phyloP scores from a whole-genome alignment of 2,113 vertebrate species.

The Megaceryle torquata region DNA sequence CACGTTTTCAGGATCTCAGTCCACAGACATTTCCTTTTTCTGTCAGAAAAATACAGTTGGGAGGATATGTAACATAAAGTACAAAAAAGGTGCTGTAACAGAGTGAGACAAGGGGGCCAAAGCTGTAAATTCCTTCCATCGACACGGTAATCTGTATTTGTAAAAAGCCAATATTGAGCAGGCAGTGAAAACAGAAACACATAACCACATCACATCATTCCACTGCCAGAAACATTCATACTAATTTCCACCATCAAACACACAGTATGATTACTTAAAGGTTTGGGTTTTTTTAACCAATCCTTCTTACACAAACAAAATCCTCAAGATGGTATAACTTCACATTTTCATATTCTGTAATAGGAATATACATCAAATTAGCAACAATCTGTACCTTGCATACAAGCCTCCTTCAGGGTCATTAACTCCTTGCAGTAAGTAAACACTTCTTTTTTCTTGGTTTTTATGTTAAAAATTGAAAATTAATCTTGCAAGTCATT shows the following conservation, averaged over 20 bases:
- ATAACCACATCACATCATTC: slow-evolving; percentile 47
- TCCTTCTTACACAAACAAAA: slow-evolving; percentile 45
- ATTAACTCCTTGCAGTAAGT: slow-evolving; percentile 47
- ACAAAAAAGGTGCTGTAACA: slow-evolving; percentile 41
- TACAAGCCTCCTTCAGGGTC: slow-evolving; percentile 17
- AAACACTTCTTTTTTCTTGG: slow-evolving; percentile 46
- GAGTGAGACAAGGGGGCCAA: slow-evolving; percentile 15
- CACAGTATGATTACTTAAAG: slow-evolving; percentile 38
- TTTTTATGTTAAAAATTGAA: slow-evolving; percentile 66
- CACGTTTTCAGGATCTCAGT: slow-evolving; percentile 12
- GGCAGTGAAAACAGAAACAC: slow-evolving; percentile 54
- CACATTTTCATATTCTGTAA: slow-evolving; percentile 43
- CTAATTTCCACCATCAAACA: slow-evolving; percentile 62
- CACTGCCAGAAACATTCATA: slow-evolving; percentile 48
- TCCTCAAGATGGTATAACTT: slow-evolving; percentile 33
- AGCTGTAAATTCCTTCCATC: slow-evolving; percentile 61
- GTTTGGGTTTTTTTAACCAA: slow-evolving; percentile 8
- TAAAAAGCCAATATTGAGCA: slow-evolving; percentile 38
- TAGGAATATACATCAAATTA: slow-evolving; percentile 28
- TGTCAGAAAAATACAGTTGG: slow-evolving; percentile 42
- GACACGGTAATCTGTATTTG: slow-evolving; percentile 45
- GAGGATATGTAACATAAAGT: slow-evolving; percentile 12
- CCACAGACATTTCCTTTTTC: slow-evolving; percentile 57
- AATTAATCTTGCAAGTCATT: slow-evolving; percentile 66
- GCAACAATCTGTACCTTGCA: slow-evolving; percentile 50